Conservation (phyloP, 2,113 vertebrate genomes). For the Saccopteryx bilineata region DNA sequence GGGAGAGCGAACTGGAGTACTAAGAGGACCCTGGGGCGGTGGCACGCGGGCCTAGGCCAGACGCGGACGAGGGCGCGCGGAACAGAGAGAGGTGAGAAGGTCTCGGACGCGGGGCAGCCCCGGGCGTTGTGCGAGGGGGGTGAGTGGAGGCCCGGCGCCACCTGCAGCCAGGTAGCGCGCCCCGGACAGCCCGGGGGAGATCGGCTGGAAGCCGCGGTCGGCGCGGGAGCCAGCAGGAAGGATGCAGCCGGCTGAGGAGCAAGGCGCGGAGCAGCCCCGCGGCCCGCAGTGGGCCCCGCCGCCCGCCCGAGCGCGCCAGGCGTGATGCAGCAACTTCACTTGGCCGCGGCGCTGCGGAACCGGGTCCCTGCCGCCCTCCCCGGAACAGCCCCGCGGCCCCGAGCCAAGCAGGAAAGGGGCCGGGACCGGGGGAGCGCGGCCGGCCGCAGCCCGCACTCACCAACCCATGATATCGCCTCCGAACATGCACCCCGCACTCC, state of each 20-base stretch:
- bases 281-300: conserved; percentile 70
- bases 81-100: not conserved
- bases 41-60: not conserved
- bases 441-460: conserved; percentile 52
- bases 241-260: not conserved
- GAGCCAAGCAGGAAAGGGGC: conserved; percentile 76
- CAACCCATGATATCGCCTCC: not conserved
- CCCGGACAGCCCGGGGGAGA: not conserved
- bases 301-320: not conserved
- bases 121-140: not conserved
- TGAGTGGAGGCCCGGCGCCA: conserved; percentile 79
- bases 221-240: not conserved
- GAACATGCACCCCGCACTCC: not conserved
- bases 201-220: not conserved
- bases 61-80: not conserved
- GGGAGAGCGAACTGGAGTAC: not conserved
- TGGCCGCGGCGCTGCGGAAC: conserved; percentile 4
- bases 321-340: conserved; percentile 73
- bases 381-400: conserved; percentile 72
- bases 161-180: conserved; percentile 66
- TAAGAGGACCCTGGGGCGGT: not conserved
- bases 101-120: not conserved
- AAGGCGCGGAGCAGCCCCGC: not conserved
- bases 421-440: conserved; percentile 32
- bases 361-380: not conserved